Base-by-base conservation (phyloP, 2,888 invertebrate genomes). In the Machimus rusticus region DNA sequence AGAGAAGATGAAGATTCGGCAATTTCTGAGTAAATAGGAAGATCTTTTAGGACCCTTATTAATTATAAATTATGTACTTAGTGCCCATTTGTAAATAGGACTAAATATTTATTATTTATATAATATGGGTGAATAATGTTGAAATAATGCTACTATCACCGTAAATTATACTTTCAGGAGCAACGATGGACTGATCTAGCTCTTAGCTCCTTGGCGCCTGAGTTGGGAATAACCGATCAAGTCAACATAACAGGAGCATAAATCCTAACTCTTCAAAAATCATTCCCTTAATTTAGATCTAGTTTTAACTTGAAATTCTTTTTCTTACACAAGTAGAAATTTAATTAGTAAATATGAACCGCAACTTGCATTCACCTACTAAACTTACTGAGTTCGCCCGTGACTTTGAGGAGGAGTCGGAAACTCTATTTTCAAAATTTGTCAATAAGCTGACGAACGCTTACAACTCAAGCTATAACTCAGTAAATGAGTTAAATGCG, bases 371-470 rank as follows among this genome's bases (percentile, higher is more conserved):
- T 90, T 95, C 95, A 2, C 94, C 95, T 78, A 94, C 95, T 16
- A 95, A 95, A 91, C 93, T 97, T 88, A 97, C 97, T 12, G 96
- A 96, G 92, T 97, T 97, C 91, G 96, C 96, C 85, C 96, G 93
- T 23, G 90, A 91, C 88, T 93, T 93, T 88, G 93, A 93, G 88
- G 92, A 92, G 79, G 92, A 92, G 74, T 92, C 92, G 0, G 93
- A 93, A 85, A 91, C 92, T 3, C 89, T 93, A 28, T 91, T 93
- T 51, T 91, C 91, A 8, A 92, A 93, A 86, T 92, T 93, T 34
- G 93, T 93, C 16, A 93, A 92, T 89, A 93, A 92, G 91, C 90
- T 93, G 76, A 92, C 92, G 90, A 92, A 91, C 90, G 93, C 91
- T 0, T 93, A 93, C 88, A 93, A 93, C 89, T 92, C 92, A 86